A percentile compares a stretch with the other conserved stretches of the same genome.
phyloP scores from a whole-genome alignment of 2,797 vertebrate species.

The Melanotaenia maccullochi region DNA sequence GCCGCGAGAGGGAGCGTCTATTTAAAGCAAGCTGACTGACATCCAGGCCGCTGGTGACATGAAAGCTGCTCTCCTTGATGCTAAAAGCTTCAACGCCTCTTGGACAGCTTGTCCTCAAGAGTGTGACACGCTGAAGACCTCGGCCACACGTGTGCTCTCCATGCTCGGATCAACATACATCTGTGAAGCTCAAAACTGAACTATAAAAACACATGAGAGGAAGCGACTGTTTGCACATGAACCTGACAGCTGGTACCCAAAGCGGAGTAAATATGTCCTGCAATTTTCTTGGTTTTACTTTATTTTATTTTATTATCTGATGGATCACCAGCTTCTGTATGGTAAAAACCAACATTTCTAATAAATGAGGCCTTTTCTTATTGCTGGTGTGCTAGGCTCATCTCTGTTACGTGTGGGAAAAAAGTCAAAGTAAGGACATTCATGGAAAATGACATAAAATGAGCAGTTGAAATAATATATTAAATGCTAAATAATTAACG shows the following conservation, averaged over 20 bases:
- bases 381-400: background rate
- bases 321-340: background rate
- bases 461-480: too few species aligned
- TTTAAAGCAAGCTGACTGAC: slow-evolving; percentile 15
- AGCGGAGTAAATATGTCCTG: background rate
- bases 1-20: background rate
- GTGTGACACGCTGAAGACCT: rapidly evolving
- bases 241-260: background rate
- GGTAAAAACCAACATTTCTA: background rate
- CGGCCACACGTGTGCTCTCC: background rate
- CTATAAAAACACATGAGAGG: background rate
- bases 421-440: too few species aligned
- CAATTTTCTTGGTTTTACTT: too few species aligned
- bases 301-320: too few species aligned
- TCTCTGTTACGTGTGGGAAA: too few species aligned
- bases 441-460: too few species aligned
- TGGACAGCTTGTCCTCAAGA: slow-evolving; percentile 17
- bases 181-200: background rate
- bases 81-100: background rate
- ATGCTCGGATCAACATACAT: background rate
- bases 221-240: background rate
- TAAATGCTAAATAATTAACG: too few species aligned
- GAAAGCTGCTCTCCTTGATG: slow-evolving; percentile 14
- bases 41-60: background rate
- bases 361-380: background rate